Evolutionary conservation across 2,113 vertebrate species (phyloP).

Genomic region (Heterotilapia buettikoferi): DNA sequence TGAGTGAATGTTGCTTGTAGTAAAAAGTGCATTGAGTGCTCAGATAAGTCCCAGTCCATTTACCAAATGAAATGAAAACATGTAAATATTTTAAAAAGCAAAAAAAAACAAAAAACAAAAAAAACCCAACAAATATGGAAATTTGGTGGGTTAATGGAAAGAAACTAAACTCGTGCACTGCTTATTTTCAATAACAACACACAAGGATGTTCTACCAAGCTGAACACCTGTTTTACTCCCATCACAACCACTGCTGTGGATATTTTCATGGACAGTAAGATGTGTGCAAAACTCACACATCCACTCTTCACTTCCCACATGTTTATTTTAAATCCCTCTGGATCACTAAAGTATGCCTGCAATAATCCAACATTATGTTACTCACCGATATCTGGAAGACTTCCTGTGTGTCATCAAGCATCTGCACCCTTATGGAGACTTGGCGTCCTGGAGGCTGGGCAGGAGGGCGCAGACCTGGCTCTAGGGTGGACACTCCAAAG

Average conservation of each 20-base stretch:
- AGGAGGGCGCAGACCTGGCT: conserved; percentile 83
- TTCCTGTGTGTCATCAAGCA: conserved; percentile 94
- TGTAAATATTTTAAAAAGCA: neutral
- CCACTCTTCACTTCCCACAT: neutral
- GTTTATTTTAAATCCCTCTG: neutral
- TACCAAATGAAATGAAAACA: neutral
- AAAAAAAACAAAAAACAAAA: neutral
- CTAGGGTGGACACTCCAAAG: conserved; percentile 90
- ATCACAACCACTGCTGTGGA: neutral
- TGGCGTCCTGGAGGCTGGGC: conserved; percentile 80
- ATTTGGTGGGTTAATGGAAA: neutral
- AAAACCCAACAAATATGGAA: neutral
- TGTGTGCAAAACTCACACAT: neutral
- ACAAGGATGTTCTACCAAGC: neutral
- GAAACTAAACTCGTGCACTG: neutral
- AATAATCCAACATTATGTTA: neutral
- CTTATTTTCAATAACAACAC: neutral
- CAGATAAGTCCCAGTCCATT: neutral
- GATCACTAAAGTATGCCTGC: neutral
- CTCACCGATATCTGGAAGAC: conserved; percentile 92
- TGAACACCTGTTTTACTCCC: neutral
- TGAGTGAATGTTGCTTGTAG: neutral
- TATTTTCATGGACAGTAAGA: neutral
- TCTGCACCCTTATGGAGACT: conserved; percentile 86
- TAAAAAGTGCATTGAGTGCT: neutral